A percentile compares a stretch with the other conserved stretches of the same genome.
These are phyloP conservation scores for Salarias fasciatus DNA, from an alignment of 2,797 vertebrate genomes.

Conservation along the genomic window DNA sequence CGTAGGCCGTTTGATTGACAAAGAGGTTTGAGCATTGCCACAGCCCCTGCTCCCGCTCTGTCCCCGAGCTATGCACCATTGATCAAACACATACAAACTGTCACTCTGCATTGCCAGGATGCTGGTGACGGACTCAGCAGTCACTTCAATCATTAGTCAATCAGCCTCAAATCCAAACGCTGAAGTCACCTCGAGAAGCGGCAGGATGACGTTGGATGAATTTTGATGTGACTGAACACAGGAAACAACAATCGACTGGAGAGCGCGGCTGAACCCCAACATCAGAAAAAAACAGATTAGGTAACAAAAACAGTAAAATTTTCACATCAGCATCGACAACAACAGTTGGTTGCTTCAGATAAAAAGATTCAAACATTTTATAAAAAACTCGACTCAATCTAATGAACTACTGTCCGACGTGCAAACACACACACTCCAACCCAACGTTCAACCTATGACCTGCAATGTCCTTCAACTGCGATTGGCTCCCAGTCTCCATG, in stretches of 20 bases:
- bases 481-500: conserved; percentile 60
- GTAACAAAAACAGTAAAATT: too few species aligned
- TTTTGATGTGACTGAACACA: too few species aligned
- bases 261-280: too few species aligned
- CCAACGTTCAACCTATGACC: conserved; percentile 36
- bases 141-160: conserved; percentile 66
- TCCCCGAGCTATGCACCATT: conserved; percentile 69
- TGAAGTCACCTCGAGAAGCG: conserved; percentile 24
- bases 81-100: conserved; percentile 78
- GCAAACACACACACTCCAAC: conserved; percentile 16
- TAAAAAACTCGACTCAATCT: too few species aligned
- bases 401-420: conserved; percentile 3
- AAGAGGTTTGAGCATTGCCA: conserved; percentile 64
- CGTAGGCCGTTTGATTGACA: conserved; percentile 70
- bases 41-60: conserved; percentile 54
- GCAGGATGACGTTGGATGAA: neutral
- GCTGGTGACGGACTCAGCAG: conserved; percentile 60
- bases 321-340: too few species aligned
- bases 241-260: too few species aligned
- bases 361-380: too few species aligned
- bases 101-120: conserved; percentile 64
- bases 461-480: conserved; percentile 43
- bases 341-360: too few species aligned
- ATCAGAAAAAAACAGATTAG: too few species aligned
- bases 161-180: conserved; percentile 44